Base-by-base conservation (phyloP, 1,140 invertebrate genomes). In the Drosophila equinoxialis region DNA sequence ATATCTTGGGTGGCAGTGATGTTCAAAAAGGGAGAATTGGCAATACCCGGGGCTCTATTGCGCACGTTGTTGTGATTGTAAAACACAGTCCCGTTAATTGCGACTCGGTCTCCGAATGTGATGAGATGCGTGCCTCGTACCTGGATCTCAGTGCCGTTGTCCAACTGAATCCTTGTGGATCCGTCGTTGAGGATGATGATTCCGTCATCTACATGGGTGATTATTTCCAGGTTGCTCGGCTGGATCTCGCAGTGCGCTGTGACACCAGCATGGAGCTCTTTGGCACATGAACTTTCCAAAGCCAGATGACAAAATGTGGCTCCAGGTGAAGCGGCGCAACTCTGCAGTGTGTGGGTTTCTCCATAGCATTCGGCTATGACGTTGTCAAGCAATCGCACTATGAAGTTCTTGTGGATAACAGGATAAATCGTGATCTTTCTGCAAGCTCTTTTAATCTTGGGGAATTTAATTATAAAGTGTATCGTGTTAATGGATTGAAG, bases 51-150 rank as follows among this genome's bases (percentile, higher is more conserved):
- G 13, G 39, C 13, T 42, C 17, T 60, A 8, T 61, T 61, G 23
- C 33, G 55, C 8, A 23, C 30, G n/a, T 17, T 59, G 37, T 67
- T 59, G 35, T 37, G 35, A 37, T 37, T 37, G n/a, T 17, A 48
- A 20, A 48, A 65, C 10, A 66, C 17, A 37, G 59, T 67, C 13
- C 23, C 62, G 14, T 73, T 77, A n/a, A 77, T 65, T 2, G 30
- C 59, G 62, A 39, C 64, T 7, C 59, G 39, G 55, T 58, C 41
- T 7, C 20, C 35, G 14, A 66, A 59, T 33, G 64, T 66, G 6
- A 66, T 45, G 37, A 59, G 71, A 37, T 72, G 65, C 10, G 74
- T 73, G 57, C 61, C 74, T 8, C 35, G 65, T 8, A 48, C 23
- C 54, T 61, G 55, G 41, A 39, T 13, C 30, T 63, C 37, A 39